Conservation (phyloP, 2,888 invertebrate species). For the Notodonta ziczac region DNA sequence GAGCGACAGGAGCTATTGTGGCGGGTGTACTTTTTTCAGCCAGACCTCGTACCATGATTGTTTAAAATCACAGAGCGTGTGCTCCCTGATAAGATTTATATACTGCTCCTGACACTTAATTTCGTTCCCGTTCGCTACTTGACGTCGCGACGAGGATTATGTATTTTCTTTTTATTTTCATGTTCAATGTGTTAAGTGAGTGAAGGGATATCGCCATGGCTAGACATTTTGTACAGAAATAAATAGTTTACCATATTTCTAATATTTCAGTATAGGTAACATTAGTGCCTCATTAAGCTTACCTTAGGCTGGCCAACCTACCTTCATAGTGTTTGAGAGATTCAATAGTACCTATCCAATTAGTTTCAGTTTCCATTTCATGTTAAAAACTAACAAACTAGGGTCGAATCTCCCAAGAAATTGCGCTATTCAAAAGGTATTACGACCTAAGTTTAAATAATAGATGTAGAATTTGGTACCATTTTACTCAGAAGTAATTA, state of each 20-base stretch:
- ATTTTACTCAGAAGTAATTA: conserved; percentile 2
- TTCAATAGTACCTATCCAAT: neutral
- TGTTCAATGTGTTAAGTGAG: conserved; percentile 31
- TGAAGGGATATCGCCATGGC: conserved; percentile 13
- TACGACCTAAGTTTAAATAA: neutral
- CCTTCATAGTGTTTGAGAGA: neutral
- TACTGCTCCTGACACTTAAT: conserved; percentile 77
- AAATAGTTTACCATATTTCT: neutral
- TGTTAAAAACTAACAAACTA: neutral
- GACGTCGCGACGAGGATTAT: conserved; percentile 48
- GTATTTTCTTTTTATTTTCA: conserved; percentile 32
- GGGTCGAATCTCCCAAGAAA: neutral
- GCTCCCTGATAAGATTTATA: conserved; percentile 74
- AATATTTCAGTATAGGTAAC: neutral
- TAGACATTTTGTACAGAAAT: conserved; percentile 3
- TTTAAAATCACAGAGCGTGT: conserved; percentile 73
- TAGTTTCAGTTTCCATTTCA: neutral
- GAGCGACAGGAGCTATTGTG: conserved; percentile 61
- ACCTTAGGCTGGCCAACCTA: neutral
- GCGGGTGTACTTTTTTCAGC: conserved; percentile 57
- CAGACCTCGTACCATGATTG: conserved; percentile 63
- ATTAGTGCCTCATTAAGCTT: neutral
- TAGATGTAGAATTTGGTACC: neutral
- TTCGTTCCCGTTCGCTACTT: conserved; percentile 65
- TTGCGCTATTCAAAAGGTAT: neutral